Evolutionary conservation across 2,113 vertebrate genomes (phyloP).

Genomic region (Podarcis raffonei): DNA sequence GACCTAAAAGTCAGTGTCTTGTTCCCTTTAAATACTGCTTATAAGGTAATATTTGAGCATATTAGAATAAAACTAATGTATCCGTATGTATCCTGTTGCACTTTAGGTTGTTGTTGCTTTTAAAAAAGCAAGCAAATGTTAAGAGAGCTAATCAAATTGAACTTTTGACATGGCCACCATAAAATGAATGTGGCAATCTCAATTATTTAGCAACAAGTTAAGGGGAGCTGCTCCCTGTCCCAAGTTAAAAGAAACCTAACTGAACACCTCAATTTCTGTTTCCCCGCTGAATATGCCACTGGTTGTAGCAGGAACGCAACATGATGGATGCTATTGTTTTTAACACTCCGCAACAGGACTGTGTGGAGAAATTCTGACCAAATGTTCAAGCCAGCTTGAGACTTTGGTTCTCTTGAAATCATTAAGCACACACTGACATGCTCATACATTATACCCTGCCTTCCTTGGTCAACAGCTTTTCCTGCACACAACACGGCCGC

Average conservation of each 20-base stretch:
- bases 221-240: not conserved
- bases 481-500: not conserved
- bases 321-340: conserved; percentile 1
- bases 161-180: not conserved
- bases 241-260: conserved; percentile 7
- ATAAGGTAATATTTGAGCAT: conserved; percentile 57
- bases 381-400: not conserved
- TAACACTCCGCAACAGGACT: conserved; percentile 13
- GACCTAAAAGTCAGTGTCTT: conserved; percentile 50
- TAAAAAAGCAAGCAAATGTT: conserved; percentile 48
- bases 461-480: not conserved
- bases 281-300: not conserved
- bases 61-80: conserved; percentile 45
- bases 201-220: not conserved
- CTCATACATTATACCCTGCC: not conserved
- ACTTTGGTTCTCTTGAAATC: not conserved
- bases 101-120: conserved; percentile 10
- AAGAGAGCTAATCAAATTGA: conserved; percentile 26
- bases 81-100: conserved; percentile 25
- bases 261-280: not conserved
- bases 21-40: conserved; percentile 63
- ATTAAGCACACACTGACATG: not conserved
- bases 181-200: conserved; percentile 21
- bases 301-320: conserved; percentile 33
- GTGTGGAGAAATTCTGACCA: not conserved